Percentiles rank a stretch among this genome's conserved stretches.
Conservation (phyloP, 1,140 invertebrate genomes). For the Ruditapes philippinarum region DNA sequence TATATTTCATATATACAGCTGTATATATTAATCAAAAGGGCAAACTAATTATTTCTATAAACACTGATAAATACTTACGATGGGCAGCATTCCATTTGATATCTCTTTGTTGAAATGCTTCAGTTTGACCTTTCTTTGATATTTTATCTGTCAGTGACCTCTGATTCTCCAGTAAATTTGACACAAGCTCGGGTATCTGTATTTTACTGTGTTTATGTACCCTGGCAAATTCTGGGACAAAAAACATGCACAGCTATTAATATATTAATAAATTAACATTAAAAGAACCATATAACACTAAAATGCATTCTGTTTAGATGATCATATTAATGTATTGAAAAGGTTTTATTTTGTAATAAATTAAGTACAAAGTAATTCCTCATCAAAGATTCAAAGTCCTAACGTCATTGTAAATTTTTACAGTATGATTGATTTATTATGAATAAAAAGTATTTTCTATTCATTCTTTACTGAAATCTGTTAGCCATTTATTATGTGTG, state of each 20-base stretch:
- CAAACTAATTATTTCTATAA: too few species aligned
- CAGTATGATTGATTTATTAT: too few species aligned
- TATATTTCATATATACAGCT: too few species aligned
- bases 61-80: constrained; percentile 74
- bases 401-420: too few species aligned
- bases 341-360: too few species aligned
- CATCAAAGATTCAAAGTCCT: neutral
- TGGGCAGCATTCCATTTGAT: constrained; percentile 75
- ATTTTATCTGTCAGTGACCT: constrained; percentile 80
- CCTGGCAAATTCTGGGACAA: constrained; percentile 69
- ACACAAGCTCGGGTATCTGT: constrained; percentile 80
- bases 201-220: constrained; percentile 69
- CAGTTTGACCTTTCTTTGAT: constrained; percentile 74
- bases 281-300: neutral
- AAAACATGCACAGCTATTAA: neutral
- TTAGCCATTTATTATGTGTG: too few species aligned
- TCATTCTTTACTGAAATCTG: too few species aligned
- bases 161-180: constrained; percentile 77
- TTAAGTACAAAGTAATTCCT: neutral
- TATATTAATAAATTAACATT: neutral
- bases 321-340: neutral
- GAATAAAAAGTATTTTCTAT: too few species aligned
- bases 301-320: neutral
- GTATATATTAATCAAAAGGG: too few species aligned
- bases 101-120: constrained; percentile 70